Base-by-base conservation (phyloP, 2,797 vertebrate genomes). In the Salmo trutta region DNA sequence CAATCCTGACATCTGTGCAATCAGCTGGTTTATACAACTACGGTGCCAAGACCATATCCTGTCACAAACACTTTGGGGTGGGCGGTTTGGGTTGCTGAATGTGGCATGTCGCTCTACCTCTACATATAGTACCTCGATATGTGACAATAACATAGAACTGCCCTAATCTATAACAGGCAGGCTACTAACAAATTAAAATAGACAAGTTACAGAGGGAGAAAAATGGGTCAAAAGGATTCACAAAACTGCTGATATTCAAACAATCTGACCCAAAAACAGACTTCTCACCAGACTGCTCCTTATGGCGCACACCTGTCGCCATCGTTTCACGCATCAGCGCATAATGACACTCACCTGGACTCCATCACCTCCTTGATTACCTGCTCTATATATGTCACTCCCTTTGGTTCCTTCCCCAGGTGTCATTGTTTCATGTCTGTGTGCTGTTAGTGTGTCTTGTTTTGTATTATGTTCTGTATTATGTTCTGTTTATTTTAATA, bases 1-100 rank as follows among this genome's bases (percentile, higher is more conserved):
- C 77, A 73, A 71, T 79, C 71, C 79, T 85, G 83, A 84, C 79
- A 86, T 85, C 79, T 83, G 81, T 83, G 81, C 77, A 77, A 80
- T 82, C 79, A 75, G 68, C 41, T 73, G 33, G 54, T 29, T 62
- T 24, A 73, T 75, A 59, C 36, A 82, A 47, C 82, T 76, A 85
- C 73, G 52, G 72, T 76, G 80, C 82, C 79, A 86, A 75, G 56
- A 81, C 59, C 41, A 47, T 47, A 47, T 47, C 41, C 41, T 47
- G 41, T 47, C 62, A 71, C 70, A 54, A 80, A 79, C 71, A 71
- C 76, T 17, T 15, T 4, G 77, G 51, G 75, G 41, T 10, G 41
- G 41, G 41, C 41, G 8, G 10, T 47, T 47, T 47, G 41, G 41
- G 10, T 6, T 10, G 47, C 14, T 33, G 5, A 33, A 31, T 29